phyloP scores from a whole-genome alignment of 1,140 invertebrate genomes.

The Oppia nitens region DNA sequence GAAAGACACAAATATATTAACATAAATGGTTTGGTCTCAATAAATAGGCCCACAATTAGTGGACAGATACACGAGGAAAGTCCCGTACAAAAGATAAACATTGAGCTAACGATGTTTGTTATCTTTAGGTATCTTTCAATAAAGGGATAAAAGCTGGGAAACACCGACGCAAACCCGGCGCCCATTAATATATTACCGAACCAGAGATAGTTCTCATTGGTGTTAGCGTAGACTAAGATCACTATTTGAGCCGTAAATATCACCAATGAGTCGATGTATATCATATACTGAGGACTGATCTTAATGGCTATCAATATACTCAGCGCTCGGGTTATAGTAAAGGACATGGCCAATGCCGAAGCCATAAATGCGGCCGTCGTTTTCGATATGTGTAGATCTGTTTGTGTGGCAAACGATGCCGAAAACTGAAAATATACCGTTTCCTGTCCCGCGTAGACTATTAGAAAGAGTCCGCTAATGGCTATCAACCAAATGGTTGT shows the following conservation, averaged over 20 bases:
- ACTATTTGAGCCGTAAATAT: neutral
- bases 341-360: slow-evolving; percentile 9
- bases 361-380: slow-evolving; percentile 9
- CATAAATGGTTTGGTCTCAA: slow-evolving; percentile 1
- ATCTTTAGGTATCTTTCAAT: slow-evolving; percentile 6
- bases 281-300: slow-evolving; percentile 6
- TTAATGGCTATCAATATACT: slow-evolving; percentile 9
- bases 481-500: neutral
- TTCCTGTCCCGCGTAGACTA: neutral
- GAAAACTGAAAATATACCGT: slow-evolving; percentile 10
- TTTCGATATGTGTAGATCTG: slow-evolving; percentile 6
- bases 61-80: neutral
- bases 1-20: slow-evolving; percentile 12
- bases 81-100: slow-evolving; percentile 7
- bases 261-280: neutral
- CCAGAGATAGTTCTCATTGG: neutral
- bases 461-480: neutral
- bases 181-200: slow-evolving; percentile 11
- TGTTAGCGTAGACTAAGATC: neutral
- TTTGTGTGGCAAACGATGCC: slow-evolving; percentile 8
- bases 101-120: slow-evolving; percentile 14
- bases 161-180: slow-evolving; percentile 1
- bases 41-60: slow-evolving; percentile 13
- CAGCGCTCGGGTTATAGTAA: slow-evolving; percentile 6
- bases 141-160: slow-evolving; percentile 3